Percentiles rank a stretch among this genome's conserved stretches.
Evolutionary conservation across 2,888 invertebrate genomes (phyloP).

Genomic region (Seladonia tumulorum): DNA sequence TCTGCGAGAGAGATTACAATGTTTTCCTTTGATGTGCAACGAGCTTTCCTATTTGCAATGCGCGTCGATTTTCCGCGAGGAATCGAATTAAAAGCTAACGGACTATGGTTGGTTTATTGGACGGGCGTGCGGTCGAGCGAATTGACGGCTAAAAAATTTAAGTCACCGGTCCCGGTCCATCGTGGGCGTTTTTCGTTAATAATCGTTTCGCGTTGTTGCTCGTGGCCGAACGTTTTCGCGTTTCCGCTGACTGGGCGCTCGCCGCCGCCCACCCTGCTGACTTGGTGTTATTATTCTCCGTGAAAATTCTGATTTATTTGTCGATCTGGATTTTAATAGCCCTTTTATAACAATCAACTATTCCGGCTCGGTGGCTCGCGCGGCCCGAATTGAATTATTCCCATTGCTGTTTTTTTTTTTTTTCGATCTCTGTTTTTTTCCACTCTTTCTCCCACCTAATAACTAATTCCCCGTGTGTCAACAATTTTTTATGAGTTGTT

Average conservation of each 20-base stretch:
- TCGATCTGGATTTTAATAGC: slow-evolving; percentile 44
- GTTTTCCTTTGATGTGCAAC: neutral
- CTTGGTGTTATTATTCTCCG: slow-evolving; percentile 43
- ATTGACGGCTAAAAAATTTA: slow-evolving; percentile 32
- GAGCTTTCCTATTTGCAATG: neutral
- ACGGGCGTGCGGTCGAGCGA: neutral
- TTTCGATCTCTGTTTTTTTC: neutral
- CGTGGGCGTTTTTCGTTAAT: slow-evolving; percentile 46
- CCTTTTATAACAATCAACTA: slow-evolving; percentile 20
- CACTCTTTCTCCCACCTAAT: neutral
- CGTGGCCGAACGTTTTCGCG: slow-evolving; percentile 30
- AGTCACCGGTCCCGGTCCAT: neutral
- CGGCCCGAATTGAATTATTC: slow-evolving; percentile 25
- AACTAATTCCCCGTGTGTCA: slow-evolving; percentile 1
- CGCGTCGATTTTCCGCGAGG: neutral
- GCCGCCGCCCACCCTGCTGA: slow-evolving; percentile 18
- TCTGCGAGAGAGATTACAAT: neutral
- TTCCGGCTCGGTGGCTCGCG: neutral
- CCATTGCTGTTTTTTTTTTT: neutral
- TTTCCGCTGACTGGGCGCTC: slow-evolving; percentile 45
- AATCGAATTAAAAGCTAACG: slow-evolving; percentile 14
- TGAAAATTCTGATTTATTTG: slow-evolving; percentile 52
- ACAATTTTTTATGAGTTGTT: neutral
- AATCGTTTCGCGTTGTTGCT: slow-evolving; percentile 47
- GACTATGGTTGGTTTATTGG: neutral